phyloP scores from a whole-genome alignment of 2,888 invertebrate genomes.

The Charanyca ferruginea region DNA sequence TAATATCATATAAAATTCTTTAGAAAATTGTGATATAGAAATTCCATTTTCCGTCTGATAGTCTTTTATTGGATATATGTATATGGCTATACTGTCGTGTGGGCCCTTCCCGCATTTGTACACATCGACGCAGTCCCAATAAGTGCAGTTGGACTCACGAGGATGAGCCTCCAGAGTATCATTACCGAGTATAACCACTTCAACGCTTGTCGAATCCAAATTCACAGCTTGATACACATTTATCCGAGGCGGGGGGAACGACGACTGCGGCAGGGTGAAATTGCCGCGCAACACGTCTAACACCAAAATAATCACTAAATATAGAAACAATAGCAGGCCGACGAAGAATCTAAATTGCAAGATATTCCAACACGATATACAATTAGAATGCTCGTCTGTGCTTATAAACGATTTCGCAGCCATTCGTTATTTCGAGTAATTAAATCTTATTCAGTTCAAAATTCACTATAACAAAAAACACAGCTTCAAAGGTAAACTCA shows the following conservation, averaged over 20 bases:
- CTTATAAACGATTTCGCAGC: slow-evolving; percentile 87
- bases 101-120: slow-evolving; percentile 97
- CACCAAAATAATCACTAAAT: slow-evolving; percentile 89
- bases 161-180: slow-evolving; percentile 86
- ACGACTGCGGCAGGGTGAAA: too few species aligned
- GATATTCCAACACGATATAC: slow-evolving; percentile 88
- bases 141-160: slow-evolving; percentile 93
- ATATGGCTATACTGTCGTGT: slow-evolving; percentile 94
- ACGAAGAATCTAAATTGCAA: slow-evolving; percentile 92
- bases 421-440: slow-evolving; percentile 86
- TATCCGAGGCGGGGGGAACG: slow-evolving; percentile 85
- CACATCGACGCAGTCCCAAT: slow-evolving; percentile 97
- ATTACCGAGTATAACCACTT: slow-evolving; percentile 80
- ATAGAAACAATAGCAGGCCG: slow-evolving; percentile 91
- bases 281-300: slow-evolving; percentile 87
- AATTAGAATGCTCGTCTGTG: slow-evolving; percentile 87
- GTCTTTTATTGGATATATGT: slow-evolving; percentile 96
- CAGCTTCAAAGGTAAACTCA: slow-evolving; percentile 77
- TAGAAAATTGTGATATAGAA: slow-evolving; percentile 93
- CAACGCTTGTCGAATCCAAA: slow-evolving; percentile 85
- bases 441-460: slow-evolving; percentile 86
- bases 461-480: too few species aligned
- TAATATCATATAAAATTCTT: slow-evolving; percentile 96
- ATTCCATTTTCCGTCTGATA: slow-evolving; percentile 93
- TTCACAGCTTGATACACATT: slow-evolving; percentile 88